phyloP scores from a whole-genome alignment of 2,113 vertebrate species.

The Phyllostomus hastatus region DNA sequence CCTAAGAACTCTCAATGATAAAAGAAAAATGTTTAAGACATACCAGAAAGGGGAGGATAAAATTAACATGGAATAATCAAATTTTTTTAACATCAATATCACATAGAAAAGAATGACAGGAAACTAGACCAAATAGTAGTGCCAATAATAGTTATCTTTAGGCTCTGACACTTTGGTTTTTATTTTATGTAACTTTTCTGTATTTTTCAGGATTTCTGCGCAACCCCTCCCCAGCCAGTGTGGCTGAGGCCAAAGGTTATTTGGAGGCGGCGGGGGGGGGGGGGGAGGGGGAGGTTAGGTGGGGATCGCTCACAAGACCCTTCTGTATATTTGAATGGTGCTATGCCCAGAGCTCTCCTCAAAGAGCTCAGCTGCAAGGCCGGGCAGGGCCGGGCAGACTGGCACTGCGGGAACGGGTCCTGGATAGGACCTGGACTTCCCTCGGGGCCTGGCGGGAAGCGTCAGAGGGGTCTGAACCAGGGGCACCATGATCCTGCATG shows the following conservation, averaged over 20 bases:
- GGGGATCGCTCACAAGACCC: background rate
- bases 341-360: background rate
- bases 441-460: background rate
- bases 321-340: background rate
- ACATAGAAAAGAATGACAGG: background rate
- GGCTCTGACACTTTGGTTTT: background rate
- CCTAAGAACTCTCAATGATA: background rate
- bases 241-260: background rate
- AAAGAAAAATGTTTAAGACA: background rate
- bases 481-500: background rate
- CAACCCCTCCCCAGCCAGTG: background rate
- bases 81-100: background rate
- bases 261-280: accelerated
- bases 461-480: background rate
- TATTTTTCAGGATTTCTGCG: background rate
- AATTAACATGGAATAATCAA: background rate
- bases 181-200: background rate
- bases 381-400: background rate
- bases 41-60: background rate
- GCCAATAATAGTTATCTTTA: background rate
- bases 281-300: no score
- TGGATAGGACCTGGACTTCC: background rate
- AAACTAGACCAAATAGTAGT: background rate
- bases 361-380: background rate
- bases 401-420: accelerated